phyloP scores from a whole-genome alignment of 2,113 vertebrate species.

The Spheniscus mendiculus region DNA sequence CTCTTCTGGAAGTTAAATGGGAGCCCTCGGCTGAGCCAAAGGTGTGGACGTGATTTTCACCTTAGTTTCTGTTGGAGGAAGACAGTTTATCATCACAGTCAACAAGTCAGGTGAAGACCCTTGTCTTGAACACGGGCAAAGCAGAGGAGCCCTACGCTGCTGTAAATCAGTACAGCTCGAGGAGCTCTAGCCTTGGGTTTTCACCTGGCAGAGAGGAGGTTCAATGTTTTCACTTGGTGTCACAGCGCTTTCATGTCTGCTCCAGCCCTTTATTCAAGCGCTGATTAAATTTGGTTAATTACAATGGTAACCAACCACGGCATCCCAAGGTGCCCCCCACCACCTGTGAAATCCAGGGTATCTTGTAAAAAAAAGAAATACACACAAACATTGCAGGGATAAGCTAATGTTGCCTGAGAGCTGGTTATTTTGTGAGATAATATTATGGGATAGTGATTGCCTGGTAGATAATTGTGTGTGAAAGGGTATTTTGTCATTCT shows the following conservation, averaged over 20 bases:
- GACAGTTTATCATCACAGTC: neutral
- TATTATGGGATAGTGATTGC: slow-evolving; percentile 42
- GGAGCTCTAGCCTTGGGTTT: neutral
- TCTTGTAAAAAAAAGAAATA: neutral
- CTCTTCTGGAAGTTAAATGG: neutral
- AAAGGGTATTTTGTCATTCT: slow-evolving; percentile 31
- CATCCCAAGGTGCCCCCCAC: slow-evolving; percentile 17
- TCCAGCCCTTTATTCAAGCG: neutral
- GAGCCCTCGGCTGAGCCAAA: neutral
- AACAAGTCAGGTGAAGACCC: neutral
- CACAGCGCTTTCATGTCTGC: neutral
- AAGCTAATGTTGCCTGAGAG: slow-evolving; percentile 22
- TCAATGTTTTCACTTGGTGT: neutral
- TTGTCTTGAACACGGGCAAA: neutral
- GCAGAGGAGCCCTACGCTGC: neutral
- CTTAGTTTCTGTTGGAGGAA: neutral
- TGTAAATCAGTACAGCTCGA: neutral
- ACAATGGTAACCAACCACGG: neutral
- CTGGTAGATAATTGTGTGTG: slow-evolving; percentile 39
- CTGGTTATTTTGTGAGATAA: slow-evolving; percentile 36
- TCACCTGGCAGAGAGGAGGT: neutral
- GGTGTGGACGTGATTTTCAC: neutral
- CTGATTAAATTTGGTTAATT: slow-evolving; percentile 33
- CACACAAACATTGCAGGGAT: neutral
- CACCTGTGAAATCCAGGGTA: slow-evolving; percentile 2